Base-by-base conservation (phyloP, 1,140 invertebrate species). In the Planococcus citri region DNA sequence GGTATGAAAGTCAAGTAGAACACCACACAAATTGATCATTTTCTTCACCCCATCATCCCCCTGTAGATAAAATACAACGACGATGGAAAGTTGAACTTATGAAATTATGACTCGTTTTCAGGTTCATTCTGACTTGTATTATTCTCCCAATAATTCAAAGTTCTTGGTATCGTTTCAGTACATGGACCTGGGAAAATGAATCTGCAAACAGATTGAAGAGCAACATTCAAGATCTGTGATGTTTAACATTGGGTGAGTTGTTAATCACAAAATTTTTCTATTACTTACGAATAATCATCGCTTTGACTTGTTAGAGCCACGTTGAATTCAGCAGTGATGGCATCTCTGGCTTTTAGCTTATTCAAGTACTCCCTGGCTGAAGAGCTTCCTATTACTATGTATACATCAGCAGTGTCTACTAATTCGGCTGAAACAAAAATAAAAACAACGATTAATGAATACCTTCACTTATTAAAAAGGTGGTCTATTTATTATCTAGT, bases 311-410 rank as follows among this genome's bases (percentile, higher is more conserved):
- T 92, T 9, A 82, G 75, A 80, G 94, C 91, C 70, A 94, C 79
- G 76, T 95, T 95, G 75, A 95, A 95, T 80, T 95, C 92, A 1
- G 90, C 92, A n/a, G n/a, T 8, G 95, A 92, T 27, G 90, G 85
- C 83, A 8, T 89, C 89, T 72, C 90, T 80, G 20, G 80, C 78
- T 21, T 90, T 89, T 0, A 91, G 87, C 74, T 83, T 78, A 0
- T 91, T 91, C 4, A 91, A 92, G 83, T 92, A 94, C 86, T 90
- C 89, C n/a, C 91, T 91, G n/a, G 92, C 92, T n/a, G 90, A 92
- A 22, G 91, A 94, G 17, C 92, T 95, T 6, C 90, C 88, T 71
- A 94, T 86, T 27, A 95, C 86, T 25, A 95, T 78, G 75, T 90
- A 94, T 8, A 91, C 77, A 77, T 95, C 91, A 82, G 91, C 94